Evolutionary conservation across 2,888 invertebrate species (phyloP).

Genomic region (Ceriagrion tenellum): DNA sequence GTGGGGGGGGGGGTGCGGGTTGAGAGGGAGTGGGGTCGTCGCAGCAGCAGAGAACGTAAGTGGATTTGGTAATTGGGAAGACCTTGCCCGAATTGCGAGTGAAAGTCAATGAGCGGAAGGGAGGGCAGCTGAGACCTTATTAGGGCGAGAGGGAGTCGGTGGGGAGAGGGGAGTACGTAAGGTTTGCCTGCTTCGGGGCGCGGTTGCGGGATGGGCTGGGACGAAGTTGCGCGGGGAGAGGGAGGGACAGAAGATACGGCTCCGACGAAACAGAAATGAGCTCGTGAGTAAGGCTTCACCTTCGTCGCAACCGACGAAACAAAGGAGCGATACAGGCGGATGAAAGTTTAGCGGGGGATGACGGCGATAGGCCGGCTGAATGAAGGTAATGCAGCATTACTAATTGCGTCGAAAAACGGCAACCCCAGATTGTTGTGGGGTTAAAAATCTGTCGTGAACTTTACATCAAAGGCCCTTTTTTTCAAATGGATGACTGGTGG

Average conservation of each 20-base stretch:
- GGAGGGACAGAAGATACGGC: neutral
- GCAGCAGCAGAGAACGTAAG: neutral
- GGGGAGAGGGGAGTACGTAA: neutral
- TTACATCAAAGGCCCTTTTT: too few relatives aligned
- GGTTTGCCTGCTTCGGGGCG: neutral
- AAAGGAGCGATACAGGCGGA: neutral
- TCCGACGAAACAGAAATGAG: neutral
- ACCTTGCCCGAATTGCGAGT: conserved; percentile 31
- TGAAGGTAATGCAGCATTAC: neutral
- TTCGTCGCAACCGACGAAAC: neutral
- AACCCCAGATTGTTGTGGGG: neutral
- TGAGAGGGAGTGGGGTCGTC: too few relatives aligned
- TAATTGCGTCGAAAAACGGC: neutral
- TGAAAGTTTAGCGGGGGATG: neutral
- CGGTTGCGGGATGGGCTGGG: neutral
- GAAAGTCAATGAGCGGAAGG: neutral
- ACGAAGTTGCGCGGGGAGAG: neutral
- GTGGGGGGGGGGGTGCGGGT: neutral
- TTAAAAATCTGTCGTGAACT: too few relatives aligned
- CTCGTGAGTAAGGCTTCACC: neutral
- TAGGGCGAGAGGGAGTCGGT: neutral
- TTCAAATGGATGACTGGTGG: too few relatives aligned
- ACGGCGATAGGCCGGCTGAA: neutral
- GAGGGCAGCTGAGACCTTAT: neutral
- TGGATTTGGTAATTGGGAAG: conserved; percentile 8